Evolutionary conservation across 2,113 vertebrate genomes (phyloP).

Genomic region (Gracilinanus agilis): DNA sequence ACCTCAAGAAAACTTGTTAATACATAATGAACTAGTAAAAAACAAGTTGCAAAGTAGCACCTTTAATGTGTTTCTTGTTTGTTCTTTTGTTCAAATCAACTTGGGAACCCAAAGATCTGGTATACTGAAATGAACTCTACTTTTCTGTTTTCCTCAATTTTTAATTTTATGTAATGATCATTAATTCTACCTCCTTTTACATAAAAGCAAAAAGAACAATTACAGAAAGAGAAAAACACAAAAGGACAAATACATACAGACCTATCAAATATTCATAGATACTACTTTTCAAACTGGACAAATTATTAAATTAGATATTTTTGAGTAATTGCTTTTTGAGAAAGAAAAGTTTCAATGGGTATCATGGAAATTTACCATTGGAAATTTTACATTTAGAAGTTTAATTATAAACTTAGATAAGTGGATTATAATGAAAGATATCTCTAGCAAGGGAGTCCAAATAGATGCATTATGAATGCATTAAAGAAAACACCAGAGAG

Average conservation of each 20-base stretch:
- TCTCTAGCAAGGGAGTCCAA: constrained; percentile 83
- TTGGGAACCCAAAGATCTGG: not conserved
- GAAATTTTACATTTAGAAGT: constrained; percentile 86
- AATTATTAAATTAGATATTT: constrained; percentile 51
- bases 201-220: not conserved
- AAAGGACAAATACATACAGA: not conserved
- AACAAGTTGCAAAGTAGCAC: not conserved
- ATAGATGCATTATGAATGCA: constrained; percentile 86
- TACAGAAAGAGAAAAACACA: not conserved
- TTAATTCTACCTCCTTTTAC: constrained; percentile 2
- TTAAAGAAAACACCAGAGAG: constrained; percentile 88
- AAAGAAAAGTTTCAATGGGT: constrained; percentile 67
- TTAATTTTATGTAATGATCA: not conserved
- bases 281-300: constrained; percentile 24
- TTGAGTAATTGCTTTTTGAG: constrained; percentile 53
- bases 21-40: not conserved
- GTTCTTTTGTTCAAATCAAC: constrained; percentile 11
- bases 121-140: constrained; percentile 34
- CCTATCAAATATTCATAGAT: not conserved
- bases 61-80: constrained; percentile 17
- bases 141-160: constrained; percentile 15
- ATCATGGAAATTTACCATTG: constrained; percentile 78
- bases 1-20: constrained; percentile 36
- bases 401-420: constrained; percentile 89
- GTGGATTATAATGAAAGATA: constrained; percentile 89